Conservation (phyloP, 2,797 vertebrate genomes). For the Gymnothorax javanicus region DNA sequence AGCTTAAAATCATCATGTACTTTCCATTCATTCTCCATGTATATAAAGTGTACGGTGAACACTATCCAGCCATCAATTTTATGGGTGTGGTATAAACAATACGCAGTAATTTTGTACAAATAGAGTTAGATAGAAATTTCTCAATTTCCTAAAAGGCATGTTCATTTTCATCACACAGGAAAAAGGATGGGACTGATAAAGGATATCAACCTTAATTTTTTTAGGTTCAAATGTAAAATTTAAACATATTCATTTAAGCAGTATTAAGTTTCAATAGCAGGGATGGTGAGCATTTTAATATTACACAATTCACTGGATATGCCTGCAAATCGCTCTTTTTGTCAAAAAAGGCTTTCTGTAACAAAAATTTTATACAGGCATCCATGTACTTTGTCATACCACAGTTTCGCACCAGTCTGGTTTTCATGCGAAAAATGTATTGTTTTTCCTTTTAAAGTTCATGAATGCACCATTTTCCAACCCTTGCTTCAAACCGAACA, state of each 20-base stretch:
- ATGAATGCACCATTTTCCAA: background rate
- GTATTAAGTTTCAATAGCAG: background rate
- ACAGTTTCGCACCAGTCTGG: background rate
- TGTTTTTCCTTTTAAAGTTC: background rate
- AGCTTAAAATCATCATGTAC: background rate
- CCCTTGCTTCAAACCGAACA: background rate
- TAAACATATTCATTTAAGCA: background rate
- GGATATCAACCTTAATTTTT: background rate
- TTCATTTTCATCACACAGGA: background rate
- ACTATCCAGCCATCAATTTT: background rate
- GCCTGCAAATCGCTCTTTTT: too few relatives aligned
- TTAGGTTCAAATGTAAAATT: background rate
- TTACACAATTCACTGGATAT: background rate
- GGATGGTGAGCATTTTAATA: background rate
- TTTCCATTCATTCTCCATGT: background rate
- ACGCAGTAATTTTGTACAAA: too few relatives aligned
- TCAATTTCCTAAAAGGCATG: background rate
- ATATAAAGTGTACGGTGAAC: background rate
- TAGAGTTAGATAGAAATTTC: too few relatives aligned
- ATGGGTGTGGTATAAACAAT: background rate
- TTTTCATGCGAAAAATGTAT: background rate
- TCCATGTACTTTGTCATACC: background rate
- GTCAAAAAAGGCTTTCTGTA: background rate
- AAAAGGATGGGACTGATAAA: background rate
- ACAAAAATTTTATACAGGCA: background rate